phyloP scores from a whole-genome alignment of 2,888 invertebrate genomes.

The Cyclophora albipunctata region DNA sequence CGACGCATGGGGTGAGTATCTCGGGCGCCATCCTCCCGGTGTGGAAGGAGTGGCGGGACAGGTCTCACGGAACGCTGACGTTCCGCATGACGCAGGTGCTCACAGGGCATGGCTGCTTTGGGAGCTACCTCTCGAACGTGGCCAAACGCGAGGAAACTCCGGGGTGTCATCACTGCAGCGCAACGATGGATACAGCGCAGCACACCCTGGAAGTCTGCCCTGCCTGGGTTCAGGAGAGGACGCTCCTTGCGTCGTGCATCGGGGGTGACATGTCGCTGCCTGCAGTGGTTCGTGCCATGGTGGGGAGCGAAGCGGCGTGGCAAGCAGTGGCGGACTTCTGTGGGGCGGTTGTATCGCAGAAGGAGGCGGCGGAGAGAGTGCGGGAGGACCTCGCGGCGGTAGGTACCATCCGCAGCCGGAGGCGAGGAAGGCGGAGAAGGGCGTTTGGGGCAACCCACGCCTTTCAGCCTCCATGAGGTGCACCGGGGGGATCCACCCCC shows the following conservation, averaged over 20 bases:
- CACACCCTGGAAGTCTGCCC: neutral
- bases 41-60: neutral
- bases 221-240: neutral
- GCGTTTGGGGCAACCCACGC: neutral
- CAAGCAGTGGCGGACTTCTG: slow-evolving; percentile 6
- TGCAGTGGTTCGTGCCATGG: slow-evolving; percentile 4
- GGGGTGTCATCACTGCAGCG: neutral
- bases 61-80: neutral
- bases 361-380: slow-evolving; percentile 2
- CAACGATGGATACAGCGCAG: neutral
- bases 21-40: neutral
- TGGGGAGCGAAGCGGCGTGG: slow-evolving; percentile 7
- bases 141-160: neutral
- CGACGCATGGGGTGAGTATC: neutral
- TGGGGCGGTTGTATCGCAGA: neutral
- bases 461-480: neutral
- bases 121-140: neutral
- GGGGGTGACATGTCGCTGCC: slow-evolving; percentile 3
- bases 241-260: neutral
- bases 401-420: neutral
- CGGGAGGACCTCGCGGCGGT: neutral
- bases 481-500: neutral
- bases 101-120: neutral
- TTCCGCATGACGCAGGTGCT: neutral
- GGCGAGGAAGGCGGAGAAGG: neutral